Conservation (phyloP, 2,888 invertebrate genomes). For the Lasioglossum vierecki region DNA sequence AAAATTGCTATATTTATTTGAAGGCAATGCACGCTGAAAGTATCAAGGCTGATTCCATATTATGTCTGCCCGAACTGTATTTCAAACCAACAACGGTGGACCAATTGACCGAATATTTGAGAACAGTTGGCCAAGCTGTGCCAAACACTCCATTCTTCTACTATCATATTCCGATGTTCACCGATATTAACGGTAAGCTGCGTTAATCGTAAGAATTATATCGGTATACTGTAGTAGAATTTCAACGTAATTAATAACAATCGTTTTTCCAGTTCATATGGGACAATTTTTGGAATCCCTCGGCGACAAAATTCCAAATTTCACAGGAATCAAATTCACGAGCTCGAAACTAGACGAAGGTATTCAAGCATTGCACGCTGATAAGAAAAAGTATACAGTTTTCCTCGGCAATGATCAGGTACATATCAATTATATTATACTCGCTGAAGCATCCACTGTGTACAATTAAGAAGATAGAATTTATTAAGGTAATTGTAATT, state of each 20-base stretch:
- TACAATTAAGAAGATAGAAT: no score
- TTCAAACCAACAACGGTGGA: constrained; percentile 88
- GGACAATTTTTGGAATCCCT: constrained; percentile 88
- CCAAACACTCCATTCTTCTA: constrained; percentile 91
- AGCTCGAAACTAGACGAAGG: constrained; percentile 90
- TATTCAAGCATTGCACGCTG: constrained; percentile 85
- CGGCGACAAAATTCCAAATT: constrained; percentile 88
- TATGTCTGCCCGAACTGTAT: constrained; percentile 91
- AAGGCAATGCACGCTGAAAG: constrained; percentile 89
- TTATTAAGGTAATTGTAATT: neutral
- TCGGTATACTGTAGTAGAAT: neutral
- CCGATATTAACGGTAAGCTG: constrained; percentile 89
- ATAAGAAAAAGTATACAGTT: constrained; percentile 85
- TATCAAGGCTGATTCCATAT: constrained; percentile 88
- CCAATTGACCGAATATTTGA: constrained; percentile 88
- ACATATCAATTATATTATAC: constrained; percentile 66
- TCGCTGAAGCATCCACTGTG: neutral
- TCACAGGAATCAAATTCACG: constrained; percentile 93
- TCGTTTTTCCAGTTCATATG: constrained; percentile 88
- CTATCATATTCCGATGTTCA: constrained; percentile 92
- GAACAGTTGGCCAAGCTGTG: constrained; percentile 88
- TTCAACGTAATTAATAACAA: neutral
- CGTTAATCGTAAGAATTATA: neutral
- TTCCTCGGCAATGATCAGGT: constrained; percentile 90
- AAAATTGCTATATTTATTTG: constrained; percentile 9